phyloP scores from a whole-genome alignment of 1,140 invertebrate genomes.

The Drosophila guanche region DNA sequence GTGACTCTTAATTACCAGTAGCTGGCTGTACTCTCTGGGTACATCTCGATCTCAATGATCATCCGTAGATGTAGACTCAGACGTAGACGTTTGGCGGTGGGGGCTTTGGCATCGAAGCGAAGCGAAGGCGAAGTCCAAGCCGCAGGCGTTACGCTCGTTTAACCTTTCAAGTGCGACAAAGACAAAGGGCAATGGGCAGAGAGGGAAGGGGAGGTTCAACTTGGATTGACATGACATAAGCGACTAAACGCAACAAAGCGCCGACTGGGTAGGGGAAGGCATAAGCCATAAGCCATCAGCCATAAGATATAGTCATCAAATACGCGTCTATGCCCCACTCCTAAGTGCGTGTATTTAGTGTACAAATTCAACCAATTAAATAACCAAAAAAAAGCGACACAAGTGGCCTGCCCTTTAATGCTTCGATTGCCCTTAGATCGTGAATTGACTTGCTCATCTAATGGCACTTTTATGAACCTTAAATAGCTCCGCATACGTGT shows the following conservation, averaged over 20 bases:
- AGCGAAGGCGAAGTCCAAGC: slow-evolving; percentile 41
- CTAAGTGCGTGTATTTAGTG: too few species aligned
- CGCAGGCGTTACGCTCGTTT: slow-evolving; percentile 55
- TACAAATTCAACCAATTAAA: too few species aligned
- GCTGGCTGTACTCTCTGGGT: neutral
- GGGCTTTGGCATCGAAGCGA: neutral
- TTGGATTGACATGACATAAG: slow-evolving; percentile 53
- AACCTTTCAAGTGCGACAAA: slow-evolving; percentile 63
- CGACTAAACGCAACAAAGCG: slow-evolving; percentile 39
- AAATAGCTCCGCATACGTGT: slow-evolving; percentile 2
- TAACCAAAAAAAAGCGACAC: too few species aligned
- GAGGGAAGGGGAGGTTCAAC: slow-evolving; percentile 9
- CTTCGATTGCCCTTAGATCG: slow-evolving; percentile 26
- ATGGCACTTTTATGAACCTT: slow-evolving; percentile 21
- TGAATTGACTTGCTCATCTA: neutral
- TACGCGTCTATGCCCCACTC: too few species aligned
- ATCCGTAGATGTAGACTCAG: neutral
- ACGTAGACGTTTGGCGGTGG: too few species aligned
- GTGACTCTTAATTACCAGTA: slow-evolving; percentile 49
- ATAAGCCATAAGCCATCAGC: too few species aligned
- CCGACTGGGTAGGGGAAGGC: too few species aligned
- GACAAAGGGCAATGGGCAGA: slow-evolving; percentile 14
- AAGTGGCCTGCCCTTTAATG: slow-evolving; percentile 53
- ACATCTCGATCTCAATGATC: neutral
- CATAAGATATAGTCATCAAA: neutral